Base-by-base conservation (phyloP, 2,797 vertebrate genomes). In the Sandelia bainsii region DNA sequence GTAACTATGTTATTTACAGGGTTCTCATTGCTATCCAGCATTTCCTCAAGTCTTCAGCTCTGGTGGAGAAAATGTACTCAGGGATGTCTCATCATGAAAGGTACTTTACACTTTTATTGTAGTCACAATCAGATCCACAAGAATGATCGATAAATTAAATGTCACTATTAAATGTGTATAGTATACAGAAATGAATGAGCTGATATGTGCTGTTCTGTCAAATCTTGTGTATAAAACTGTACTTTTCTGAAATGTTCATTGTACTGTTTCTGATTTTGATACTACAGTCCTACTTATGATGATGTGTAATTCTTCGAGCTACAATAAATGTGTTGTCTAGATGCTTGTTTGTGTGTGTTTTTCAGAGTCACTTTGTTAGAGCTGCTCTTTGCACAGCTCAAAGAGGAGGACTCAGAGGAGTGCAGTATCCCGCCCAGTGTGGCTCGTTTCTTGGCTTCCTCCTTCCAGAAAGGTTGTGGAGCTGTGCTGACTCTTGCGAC, bases 21-120 rank as follows among this genome's bases (percentile, higher is more conserved):
- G 94, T 98, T 79, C 86, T 99, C 77, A 97, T 98, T 83, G 95
- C 96, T 65, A 96, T 96, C 49, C 96, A 96, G 62, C 95, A 96
- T 91, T 96, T 99, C 86, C 91, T 99, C 82, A 96, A 93, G 86
- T 98, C 94, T 69, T 92, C 96, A 14, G 91, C 94, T 62, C 87
- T 99, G 89, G 93, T 97, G 69, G 90, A 95, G 89, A 94, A 81
- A 87, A 94, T 98, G 92, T 98, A 97, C 89, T 88, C 93, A 60
- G 94, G 93, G 89, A 95, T 97, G 95, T 96, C 91, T 83, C 93
- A 95, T 81, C 93, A 93, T 83, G 97, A 97, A 93, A 96, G 96
- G 98, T 98, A 96, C 91, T 29, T 63, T n/a, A n/a, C 6, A 23
- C 44, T 62, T 45, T 56, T 29, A 32, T 13, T 37, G 1, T 45